Base-by-base conservation (phyloP, 2,113 vertebrate species). In the Boleophthalmus pectinirostris region DNA sequence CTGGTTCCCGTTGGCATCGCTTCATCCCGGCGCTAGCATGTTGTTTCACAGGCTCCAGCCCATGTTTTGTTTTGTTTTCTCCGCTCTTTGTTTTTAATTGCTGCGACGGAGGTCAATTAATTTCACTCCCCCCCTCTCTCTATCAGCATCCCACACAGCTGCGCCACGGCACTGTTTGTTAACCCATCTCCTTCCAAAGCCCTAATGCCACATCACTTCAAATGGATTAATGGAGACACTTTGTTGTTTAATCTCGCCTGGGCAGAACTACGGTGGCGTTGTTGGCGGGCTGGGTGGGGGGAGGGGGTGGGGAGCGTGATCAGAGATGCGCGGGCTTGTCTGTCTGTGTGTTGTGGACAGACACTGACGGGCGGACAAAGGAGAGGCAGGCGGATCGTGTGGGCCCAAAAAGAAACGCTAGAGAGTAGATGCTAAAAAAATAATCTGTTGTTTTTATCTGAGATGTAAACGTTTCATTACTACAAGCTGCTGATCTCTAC, bases 231-330 rank as follows among this genome's bases (percentile, higher is more conserved):
- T 90, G 89, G 92, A 93, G 90, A 81, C 87, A 73, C 89, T 90
- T 92, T 93, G 92, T 87, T 93, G 86, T 93, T 93, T 94, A 89
- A 92, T 93, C 94, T 93, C 82, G 79, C 87, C 92, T 86, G 85
- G 80, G 89, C 92, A 94, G 93, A 90, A 87, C 84, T 83, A 90
- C 88, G 88, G 89, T 78, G 89, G 89, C 79, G 89, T 85, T 89
- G 82, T 81, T 82, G 71, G 82, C 72, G 69, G 56, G 53, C 70
- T 56, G 72, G 83, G 80, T 82, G n/a, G 54, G 54, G 71, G 80
- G 70, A 83, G 68, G 13, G 45, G 8, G 69, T 77, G 75, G 58
- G 81, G 88, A 80, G 77, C 74, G 67, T 60, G 85, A 90, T 91
- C 82, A n/a, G 38, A 90, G 85, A 81, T 87, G 78, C 70, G 69